A percentile compares a stretch with the other conserved stretches of the same genome.
phyloP scores from a whole-genome alignment of 92 coral and sea anemone genomes.

The Paragorgia papillata region DNA sequence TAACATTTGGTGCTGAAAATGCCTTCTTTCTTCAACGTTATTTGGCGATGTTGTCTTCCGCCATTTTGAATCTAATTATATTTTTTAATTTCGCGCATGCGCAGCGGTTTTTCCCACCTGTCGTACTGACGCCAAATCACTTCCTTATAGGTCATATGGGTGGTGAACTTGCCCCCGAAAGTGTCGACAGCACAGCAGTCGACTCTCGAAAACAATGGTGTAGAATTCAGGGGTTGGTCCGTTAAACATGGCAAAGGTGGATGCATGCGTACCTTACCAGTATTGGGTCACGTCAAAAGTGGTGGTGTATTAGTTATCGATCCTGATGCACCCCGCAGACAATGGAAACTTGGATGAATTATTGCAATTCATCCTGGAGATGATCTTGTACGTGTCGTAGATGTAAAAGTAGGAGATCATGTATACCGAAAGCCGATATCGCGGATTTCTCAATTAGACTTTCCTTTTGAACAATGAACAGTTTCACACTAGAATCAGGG shows the following conservation, averaged over 20 bases:
- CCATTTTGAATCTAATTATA: no score
- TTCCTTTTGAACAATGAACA: background rate
- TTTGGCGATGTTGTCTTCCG: no score
- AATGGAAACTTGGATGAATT: constrained; percentile 35
- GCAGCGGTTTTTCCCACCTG: no score
- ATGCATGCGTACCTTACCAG: constrained; percentile 50
- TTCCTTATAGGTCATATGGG: constrained; percentile 61
- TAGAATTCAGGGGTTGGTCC: constrained; percentile 23
- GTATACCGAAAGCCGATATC: constrained; percentile 32
- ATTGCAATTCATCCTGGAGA: constrained; percentile 19
- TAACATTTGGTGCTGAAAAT: no score
- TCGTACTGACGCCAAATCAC: constrained; percentile 51
- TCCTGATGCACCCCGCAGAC: constrained; percentile 16
- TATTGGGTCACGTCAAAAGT: constrained; percentile 11
- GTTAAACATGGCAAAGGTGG: constrained; percentile 55
- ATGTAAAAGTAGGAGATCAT: constrained; percentile 17
- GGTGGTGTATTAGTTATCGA: constrained; percentile 36
- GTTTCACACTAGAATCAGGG: constrained; percentile 23
- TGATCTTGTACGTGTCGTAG: constrained; percentile 26
- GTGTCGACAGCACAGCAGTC: constrained; percentile 22
- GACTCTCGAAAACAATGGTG: constrained; percentile 53
- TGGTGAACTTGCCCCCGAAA: constrained; percentile 54
- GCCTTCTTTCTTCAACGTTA: no score
- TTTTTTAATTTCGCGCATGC: no score
- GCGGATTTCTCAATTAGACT: constrained; percentile 38